A percentile compares a stretch with the other conserved stretches of the same genome.
These are phyloP conservation scores for Etheostoma spectabile DNA, from an alignment of 2,113 vertebrate species.

Conservation along the genomic window DNA sequence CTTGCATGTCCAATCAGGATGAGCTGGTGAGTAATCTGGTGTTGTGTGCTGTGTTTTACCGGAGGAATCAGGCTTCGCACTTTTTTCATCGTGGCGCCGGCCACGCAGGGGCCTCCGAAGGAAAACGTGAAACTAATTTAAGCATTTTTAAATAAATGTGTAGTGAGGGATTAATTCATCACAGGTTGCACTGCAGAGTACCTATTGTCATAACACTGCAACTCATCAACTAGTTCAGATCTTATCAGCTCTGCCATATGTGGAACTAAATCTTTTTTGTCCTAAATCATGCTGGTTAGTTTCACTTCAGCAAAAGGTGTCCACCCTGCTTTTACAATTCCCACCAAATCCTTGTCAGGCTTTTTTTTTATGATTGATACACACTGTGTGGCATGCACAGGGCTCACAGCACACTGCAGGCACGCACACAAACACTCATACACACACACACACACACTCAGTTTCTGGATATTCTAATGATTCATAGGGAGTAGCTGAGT, in stretches of 20 bases:
- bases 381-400: conserved; percentile 25
- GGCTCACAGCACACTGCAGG: background rate
- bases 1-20: too few species aligned
- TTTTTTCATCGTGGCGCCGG: too few species aligned
- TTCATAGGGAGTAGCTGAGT: conserved; percentile 68
- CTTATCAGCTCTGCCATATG: background rate
- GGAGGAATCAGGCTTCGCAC: too few species aligned
- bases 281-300: conserved; percentile 12
- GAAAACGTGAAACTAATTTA: too few species aligned
- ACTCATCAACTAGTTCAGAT: background rate
- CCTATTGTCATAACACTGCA: background rate
- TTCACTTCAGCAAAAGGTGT: conserved; percentile 42
- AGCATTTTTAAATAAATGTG: too few species aligned
- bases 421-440: conserved; percentile 1
- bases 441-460: conserved; percentile 25
- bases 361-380: conserved; percentile 58
- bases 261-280: background rate
- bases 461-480: conserved; percentile 64
- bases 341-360: conserved; percentile 65
- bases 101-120: too few species aligned
- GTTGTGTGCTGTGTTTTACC: too few species aligned
- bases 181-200: too few species aligned
- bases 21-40: too few species aligned
- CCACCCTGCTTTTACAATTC: conserved; percentile 57
- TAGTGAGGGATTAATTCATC: too few species aligned